Evolutionary conservation across 2,888 invertebrate genomes (phyloP), one percentile per base, ranked within the genome.

Genomic region (Tricholauxania praeusta): DNA sequence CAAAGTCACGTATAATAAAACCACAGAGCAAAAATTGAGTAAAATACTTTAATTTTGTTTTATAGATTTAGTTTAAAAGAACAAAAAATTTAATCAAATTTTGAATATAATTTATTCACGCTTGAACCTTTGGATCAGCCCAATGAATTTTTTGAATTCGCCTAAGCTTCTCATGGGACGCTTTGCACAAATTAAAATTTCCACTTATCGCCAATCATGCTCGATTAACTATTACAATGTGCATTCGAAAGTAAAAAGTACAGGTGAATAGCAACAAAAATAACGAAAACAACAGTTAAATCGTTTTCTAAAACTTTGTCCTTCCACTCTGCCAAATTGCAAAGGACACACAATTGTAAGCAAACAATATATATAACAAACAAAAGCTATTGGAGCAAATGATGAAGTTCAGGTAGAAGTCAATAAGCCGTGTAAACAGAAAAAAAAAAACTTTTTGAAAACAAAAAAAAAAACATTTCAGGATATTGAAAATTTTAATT

Each of bases 401-500:
- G 39, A 39, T 39, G 39, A 39, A 39, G 39, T 39, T 39, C 10
- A 10, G 39, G 10, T 10, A 1, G 39, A 39, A 39, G 10, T 10
- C 7, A 39, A 39, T 10, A 39, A 10, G 10, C 7, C 7, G 2
- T 10, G 10, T 12, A 48, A 51, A 15, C 10, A 48, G 63, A 3
- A 49, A 64, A n/a, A 28, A 49, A 32, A 64, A 64, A 64, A 64
- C 64, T 64, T 64, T 64, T 64, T 8, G 14, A 8, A 63, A 63
- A 47, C 17, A 28, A 28, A 28, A 28, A 28, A 3, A n/a, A n/a
- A 17, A 12, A 12, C 62, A 63, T 47, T 39, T 63, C 47, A 39
- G 10, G 63, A 63, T 48, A 63, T 63, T n/a, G 63, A 48, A 63
- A 39, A 63, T 63, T 63, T 63, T 47, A 63, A 63, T 63, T 63